A percentile compares a stretch with the other conserved stretches of the same genome.
These are phyloP conservation scores for Stenurella melanura DNA, from an alignment of 2,888 invertebrate species.

Conservation along the genomic window DNA sequence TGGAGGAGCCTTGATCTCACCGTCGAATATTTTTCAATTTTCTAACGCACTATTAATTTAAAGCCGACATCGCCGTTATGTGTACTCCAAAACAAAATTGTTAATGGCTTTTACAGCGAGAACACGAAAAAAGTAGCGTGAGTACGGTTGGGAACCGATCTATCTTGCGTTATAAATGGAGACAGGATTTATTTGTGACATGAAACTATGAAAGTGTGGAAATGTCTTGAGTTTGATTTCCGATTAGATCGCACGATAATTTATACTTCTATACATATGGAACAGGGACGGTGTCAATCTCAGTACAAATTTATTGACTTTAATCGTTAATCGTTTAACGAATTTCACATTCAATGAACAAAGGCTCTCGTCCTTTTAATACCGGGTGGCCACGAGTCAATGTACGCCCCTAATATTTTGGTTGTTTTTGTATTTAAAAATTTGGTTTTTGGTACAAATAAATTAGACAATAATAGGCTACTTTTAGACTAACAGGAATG, in stretches of 20 bases:
- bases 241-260: constrained; percentile 55
- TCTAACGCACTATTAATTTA: constrained; percentile 45
- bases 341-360: neutral
- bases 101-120: constrained; percentile 47
- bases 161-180: constrained; percentile 55
- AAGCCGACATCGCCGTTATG: constrained; percentile 45
- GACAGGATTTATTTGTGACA: constrained; percentile 56
- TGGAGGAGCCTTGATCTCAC: constrained; percentile 26
- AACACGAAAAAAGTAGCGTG: constrained; percentile 46
- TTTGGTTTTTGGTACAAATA: no score
- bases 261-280: constrained; percentile 49
- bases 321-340: neutral
- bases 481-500: no score
- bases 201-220: constrained; percentile 55
- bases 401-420: no score
- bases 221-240: constrained; percentile 50
- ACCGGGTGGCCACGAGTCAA: no score
- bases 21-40: constrained; percentile 42
- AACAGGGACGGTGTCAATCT: constrained; percentile 33
- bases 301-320: neutral
- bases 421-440: no score
- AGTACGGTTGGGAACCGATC: constrained; percentile 44
- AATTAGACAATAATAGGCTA: no score
- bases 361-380: no score
- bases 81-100: constrained; percentile 45